A percentile compares a stretch with the other conserved stretches of the same genome.
phyloP scores from a whole-genome alignment of 2,888 invertebrate genomes.

The Spodoptera picta region DNA sequence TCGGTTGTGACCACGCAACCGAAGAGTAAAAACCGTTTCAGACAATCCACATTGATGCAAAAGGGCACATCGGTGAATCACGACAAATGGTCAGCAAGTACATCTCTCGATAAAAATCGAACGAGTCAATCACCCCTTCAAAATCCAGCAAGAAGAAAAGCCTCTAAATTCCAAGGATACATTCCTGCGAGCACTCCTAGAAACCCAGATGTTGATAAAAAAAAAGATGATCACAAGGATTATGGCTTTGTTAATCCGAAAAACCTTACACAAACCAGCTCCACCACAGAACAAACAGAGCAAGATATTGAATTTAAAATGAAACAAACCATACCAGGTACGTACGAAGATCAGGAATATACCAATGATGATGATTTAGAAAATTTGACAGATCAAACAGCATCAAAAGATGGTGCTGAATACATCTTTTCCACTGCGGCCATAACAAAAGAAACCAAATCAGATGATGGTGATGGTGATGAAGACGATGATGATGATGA shows the following conservation, averaged over 20 bases:
- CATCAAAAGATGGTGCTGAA: constrained; percentile 70
- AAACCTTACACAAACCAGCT: constrained; percentile 36
- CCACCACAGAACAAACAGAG: constrained; percentile 46
- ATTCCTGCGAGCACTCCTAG: constrained; percentile 69
- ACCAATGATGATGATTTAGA: constrained; percentile 59
- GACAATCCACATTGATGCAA: constrained; percentile 79
- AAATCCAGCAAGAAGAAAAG: constrained; percentile 73
- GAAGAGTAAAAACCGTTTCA: constrained; percentile 77
- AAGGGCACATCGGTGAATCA: constrained; percentile 86
- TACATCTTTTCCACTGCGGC: constrained; percentile 70
- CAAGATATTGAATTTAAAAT: constrained; percentile 41
- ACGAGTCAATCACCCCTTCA: constrained; percentile 41
- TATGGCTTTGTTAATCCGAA: constrained; percentile 51
- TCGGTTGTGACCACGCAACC: constrained; percentile 59
- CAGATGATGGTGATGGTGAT: constrained; percentile 22
- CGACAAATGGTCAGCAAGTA: constrained; percentile 75
- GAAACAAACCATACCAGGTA: constrained; percentile 52
- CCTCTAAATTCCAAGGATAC: constrained; percentile 83
- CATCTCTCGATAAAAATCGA: constrained; percentile 62
- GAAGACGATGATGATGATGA: no score
- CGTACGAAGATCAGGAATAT: constrained; percentile 59
- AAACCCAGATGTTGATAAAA: constrained; percentile 59
- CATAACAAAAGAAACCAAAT: constrained; percentile 48
- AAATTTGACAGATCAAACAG: constrained; percentile 48
- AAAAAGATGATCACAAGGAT: constrained; percentile 66